Percentiles rank a stretch among this genome's conserved stretches.
phyloP scores from a whole-genome alignment of 2,888 invertebrate genomes.

The Tupiocoris notatus region DNA sequence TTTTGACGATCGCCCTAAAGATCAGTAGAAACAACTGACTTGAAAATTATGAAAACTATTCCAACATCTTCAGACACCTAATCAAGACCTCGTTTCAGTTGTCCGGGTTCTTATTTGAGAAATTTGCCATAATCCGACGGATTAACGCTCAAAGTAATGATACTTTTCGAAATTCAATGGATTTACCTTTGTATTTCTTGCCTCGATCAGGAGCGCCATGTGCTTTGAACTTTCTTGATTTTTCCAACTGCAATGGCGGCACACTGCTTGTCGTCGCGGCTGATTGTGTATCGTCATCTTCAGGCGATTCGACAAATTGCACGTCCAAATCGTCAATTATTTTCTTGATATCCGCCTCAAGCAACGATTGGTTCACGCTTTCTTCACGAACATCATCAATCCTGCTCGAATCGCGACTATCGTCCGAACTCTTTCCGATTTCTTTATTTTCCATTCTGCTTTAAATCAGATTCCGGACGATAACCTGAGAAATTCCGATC shows the following conservation, averaged over 20 bases:
- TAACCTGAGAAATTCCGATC: no score
- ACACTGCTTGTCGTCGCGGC: background rate
- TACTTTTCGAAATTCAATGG: no score
- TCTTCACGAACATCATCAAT: background rate
- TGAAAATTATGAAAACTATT: no score
- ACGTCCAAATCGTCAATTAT: conserved; percentile 26
- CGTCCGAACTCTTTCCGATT: background rate
- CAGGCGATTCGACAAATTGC: conserved; percentile 16
- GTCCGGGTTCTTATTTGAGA: no score
- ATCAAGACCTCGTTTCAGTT: no score
- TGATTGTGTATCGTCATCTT: background rate
- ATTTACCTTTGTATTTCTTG: background rate
- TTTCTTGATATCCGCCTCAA: conserved; percentile 30
- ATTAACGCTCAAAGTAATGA: no score
- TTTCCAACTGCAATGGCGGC: background rate
- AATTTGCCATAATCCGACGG: no score
- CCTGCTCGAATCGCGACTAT: background rate
- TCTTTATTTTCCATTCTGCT: conserved; percentile 18
- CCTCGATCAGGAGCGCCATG: background rate
- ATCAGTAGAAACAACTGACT: no score
- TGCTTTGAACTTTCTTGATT: background rate
- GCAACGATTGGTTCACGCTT: background rate
- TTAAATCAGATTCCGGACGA: no score
- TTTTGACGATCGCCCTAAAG: background rate
- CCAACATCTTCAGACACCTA: no score